These are phyloP conservation scores for Sycophila sp. DNA, from an alignment of 1,140 invertebrate genomes.

Conservation along the genomic window DNA sequence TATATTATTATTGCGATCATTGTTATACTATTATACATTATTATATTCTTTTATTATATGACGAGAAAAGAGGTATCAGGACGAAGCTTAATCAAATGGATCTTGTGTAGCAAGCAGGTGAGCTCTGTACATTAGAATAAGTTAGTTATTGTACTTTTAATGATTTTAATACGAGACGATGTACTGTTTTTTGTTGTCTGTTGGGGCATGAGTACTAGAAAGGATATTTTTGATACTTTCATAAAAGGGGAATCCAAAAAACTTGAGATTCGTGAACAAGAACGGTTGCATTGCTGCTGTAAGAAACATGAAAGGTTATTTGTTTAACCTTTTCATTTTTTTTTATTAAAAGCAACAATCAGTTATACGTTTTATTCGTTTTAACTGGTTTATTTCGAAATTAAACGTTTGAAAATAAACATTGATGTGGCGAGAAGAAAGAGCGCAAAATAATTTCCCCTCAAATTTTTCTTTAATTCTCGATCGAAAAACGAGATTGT, in stretches of 20 bases:
- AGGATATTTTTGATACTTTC: conserved; percentile 71
- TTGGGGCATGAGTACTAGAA: conserved; percentile 62
- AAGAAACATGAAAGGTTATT: conserved; percentile 1
- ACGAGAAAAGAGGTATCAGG: conserved; percentile 43
- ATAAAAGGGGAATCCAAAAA: conserved; percentile 61
- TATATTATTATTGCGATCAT: conserved; percentile 43
- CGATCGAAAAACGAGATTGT: conserved; percentile 9
- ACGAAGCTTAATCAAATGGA: conserved; percentile 45
- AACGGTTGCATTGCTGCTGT: neutral
- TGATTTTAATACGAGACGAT: conserved; percentile 57
- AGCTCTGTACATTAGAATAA: conserved; percentile 45
- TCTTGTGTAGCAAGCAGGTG: conserved; percentile 42
- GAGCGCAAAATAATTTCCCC: conserved; percentile 1
- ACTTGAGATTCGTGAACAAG: conserved; percentile 14
- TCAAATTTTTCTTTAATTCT: conserved; percentile 13
- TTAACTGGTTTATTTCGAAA: neutral
- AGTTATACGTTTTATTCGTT: conserved; percentile 3
- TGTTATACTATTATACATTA: conserved; percentile 38
- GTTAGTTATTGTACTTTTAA: conserved; percentile 53
- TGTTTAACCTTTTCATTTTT: neutral
- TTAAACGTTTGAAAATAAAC: neutral
- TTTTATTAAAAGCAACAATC: neutral
- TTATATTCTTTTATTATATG: conserved; percentile 41
- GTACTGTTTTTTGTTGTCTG: conserved; percentile 60
- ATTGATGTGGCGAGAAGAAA: neutral